Evolutionary conservation across 2,113 vertebrate genomes (phyloP).

Genomic region (Dermatemys mawii): DNA sequence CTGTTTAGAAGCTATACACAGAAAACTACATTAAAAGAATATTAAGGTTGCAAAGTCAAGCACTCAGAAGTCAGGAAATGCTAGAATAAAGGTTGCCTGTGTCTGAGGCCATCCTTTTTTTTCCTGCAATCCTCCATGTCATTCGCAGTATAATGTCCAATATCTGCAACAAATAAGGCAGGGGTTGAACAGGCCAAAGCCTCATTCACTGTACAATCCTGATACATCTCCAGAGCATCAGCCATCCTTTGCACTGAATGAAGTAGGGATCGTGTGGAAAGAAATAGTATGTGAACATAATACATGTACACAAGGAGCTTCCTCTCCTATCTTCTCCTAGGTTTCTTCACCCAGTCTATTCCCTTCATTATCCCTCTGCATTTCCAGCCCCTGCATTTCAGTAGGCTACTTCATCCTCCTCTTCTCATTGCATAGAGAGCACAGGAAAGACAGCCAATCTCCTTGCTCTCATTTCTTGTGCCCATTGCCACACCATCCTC

Average conservation of each 20-base stretch:
- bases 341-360: background rate
- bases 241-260: background rate
- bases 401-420: accelerated
- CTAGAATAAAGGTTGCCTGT: background rate
- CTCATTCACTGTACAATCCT: background rate
- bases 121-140: background rate
- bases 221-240: background rate
- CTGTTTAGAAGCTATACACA: background rate
- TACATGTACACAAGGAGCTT: background rate
- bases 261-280: background rate
- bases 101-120: background rate
- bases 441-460: background rate
- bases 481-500: too few species aligned
- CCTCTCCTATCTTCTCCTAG: background rate
- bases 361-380: background rate
- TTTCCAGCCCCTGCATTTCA: accelerated
- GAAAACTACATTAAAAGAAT: background rate
- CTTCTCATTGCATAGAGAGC: background rate
- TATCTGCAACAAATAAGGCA: background rate
- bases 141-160: background rate
- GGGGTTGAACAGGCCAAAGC: background rate
- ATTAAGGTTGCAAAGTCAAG: background rate
- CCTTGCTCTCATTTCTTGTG: accelerated
- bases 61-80: background rate
- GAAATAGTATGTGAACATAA: background rate